Evolutionary conservation across 2,113 vertebrate genomes (phyloP), one percentile per base, ranked within the genome.

Genomic region (Heliornis fulica): DNA sequence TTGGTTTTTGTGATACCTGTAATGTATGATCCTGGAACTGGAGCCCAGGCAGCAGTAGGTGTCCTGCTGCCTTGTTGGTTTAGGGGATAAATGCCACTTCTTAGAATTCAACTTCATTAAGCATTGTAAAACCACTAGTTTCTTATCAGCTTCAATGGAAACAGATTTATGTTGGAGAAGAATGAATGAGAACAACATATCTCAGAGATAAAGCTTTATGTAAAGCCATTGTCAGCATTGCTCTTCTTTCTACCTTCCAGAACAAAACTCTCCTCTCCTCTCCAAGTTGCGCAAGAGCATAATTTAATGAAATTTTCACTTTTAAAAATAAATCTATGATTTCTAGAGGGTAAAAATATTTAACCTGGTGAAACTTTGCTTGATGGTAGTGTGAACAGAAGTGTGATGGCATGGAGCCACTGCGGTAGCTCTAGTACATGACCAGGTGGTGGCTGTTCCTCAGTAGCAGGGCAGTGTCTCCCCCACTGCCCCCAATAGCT

Each of bases 381-480:
- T 70, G 54, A 43, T 90, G 85, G 56, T 63, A 15, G 12, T 59
- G 32, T 75, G 57, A 89, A 69, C 0, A 4, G 13, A 71, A 82
- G 13, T 7, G 26, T 12, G 13, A 66, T 45, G 56, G 16, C 25
- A 11, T 31, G 43, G 76, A 88, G 36, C 46, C 46, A 8, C 21
- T 63, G 61, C 16, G 41, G 22, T 28, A 75, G 41, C 16, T 40
- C 3, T 0, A 70, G 36, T 53, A 26, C 17, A 7, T 11, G 40
- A 43, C 17, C 13, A 74, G 8, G 12, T 51, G n/a, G 13, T 50
- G 43, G 8, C 8, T 28, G 7, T 63, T 78, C 16, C 74, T 61
- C 1, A 0, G 9, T 17, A 57, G n/a, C 15, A 2, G 15, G 28
- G 15, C 1, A 2, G 22, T 57, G 25, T 23, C 29, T 79, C 26